Evolutionary conservation across 1,140 invertebrate genomes (phyloP).

Genomic region (Neomicropteryx cornuta): DNA sequence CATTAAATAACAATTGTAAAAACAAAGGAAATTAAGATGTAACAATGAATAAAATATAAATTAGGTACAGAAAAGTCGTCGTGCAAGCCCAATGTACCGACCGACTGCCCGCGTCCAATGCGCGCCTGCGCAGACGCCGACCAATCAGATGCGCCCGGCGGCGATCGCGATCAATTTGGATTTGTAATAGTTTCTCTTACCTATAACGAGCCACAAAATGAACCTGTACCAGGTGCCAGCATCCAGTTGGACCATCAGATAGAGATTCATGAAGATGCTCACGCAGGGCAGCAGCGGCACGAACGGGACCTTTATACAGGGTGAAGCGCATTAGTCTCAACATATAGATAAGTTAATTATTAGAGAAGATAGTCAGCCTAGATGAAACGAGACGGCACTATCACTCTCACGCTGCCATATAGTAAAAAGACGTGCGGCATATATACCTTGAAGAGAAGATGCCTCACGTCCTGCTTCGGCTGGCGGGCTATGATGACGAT

Average conservation of each 20-base stretch:
- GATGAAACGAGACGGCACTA: neutral
- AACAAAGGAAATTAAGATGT: too few species aligned
- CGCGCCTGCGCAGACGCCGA: too few species aligned
- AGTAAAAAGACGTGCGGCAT: neutral
- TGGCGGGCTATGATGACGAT: slow-evolving; percentile 30
- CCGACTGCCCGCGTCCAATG: too few species aligned
- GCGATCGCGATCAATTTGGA: too few species aligned
- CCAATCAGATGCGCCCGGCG: too few species aligned
- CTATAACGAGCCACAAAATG: slow-evolving; percentile 67
- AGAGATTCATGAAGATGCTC: slow-evolving; percentile 77
- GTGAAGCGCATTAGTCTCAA: slow-evolving; percentile 11
- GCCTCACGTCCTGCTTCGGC: slow-evolving; percentile 19
- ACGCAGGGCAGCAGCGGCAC: slow-evolving; percentile 76
- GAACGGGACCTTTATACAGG: slow-evolving; percentile 57
- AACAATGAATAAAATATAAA: too few species aligned
- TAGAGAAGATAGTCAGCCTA: neutral
- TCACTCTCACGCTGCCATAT: neutral
- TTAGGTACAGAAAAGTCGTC: too few species aligned
- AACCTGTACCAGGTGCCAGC: slow-evolving; percentile 77
- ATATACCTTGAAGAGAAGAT: slow-evolving; percentile 28
- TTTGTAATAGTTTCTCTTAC: too few species aligned
- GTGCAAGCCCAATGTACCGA: too few species aligned
- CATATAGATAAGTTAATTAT: slow-evolving; percentile 1
- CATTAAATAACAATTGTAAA: too few species aligned
- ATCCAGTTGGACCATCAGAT: slow-evolving; percentile 80